Base-by-base conservation (phyloP, 2,113 vertebrate genomes). In the Macroglossus sobrinus region DNA sequence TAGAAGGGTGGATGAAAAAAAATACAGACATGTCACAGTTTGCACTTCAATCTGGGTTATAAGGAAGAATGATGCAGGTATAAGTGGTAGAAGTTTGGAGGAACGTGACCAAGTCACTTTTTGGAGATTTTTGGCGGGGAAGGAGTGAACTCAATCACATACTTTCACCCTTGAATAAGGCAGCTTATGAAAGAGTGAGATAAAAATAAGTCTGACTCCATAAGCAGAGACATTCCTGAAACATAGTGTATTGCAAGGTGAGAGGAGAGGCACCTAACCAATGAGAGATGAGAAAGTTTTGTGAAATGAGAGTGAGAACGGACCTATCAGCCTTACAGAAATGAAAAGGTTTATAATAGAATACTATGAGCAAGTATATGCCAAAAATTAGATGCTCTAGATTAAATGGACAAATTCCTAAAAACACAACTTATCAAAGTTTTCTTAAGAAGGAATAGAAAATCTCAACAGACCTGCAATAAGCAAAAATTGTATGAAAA, bases 201-300 rank as follows among this genome's bases (percentile, higher is more conserved):
- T 75, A 80, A 94, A 91, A 78, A 22, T 43, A 95, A 78, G 19
- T 87, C 18, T 93, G 43, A 82, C 66, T 88, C n/a, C 33, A 88
- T 26, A 82, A 61, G 7, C 16, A 94, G 64, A 87, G 38, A 71
- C 14, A 68, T 45, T n/a, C 74, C 13, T 69, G 72, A 84, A 88
- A 80, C 78, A 40, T 22, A 76, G 69, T 11, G 0, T 43, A 53
- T n/a, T 14, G 14, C 55, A 80, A 50, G 59, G 59, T 43, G 26
- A 86, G 4, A 50, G 35, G 57, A 66, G 8, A 80, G 16, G 35
- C 19, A 45, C 19, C 13, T 84, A n/a, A 61, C 3, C 43, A 53
- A 79, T 13, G 53, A 40, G 14, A 40, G 21, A 53, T n/a, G 72
- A 40, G 30, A 45, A 86, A 59, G 64, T 40, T 84, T 84, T 69